phyloP scores from a whole-genome alignment of 2,113 vertebrate genomes.

The Dromiciops gliroides region DNA sequence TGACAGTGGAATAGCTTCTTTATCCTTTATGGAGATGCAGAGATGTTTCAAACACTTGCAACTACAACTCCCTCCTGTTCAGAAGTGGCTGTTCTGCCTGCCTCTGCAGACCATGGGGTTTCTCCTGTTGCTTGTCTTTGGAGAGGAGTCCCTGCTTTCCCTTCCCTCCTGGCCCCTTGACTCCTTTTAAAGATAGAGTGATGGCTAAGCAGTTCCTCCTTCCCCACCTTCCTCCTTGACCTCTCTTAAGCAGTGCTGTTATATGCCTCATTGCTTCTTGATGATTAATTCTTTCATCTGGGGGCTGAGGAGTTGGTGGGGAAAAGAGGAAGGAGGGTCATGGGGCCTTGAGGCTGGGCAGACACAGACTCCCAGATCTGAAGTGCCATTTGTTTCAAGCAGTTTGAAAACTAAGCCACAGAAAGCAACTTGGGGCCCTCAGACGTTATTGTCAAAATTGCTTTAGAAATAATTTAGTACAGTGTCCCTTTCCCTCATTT shows the following conservation, averaged over 20 bases:
- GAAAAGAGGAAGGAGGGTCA: background rate
- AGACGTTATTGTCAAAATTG: background rate
- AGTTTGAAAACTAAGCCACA: background rate
- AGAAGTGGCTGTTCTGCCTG: background rate
- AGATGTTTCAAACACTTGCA: background rate
- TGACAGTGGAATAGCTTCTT: background rate
- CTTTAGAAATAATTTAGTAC: background rate
- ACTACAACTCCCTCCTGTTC: background rate
- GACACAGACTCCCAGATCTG: background rate
- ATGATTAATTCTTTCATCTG: constrained; percentile 57
- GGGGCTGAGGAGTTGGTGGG: background rate
- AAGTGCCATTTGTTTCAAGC: background rate
- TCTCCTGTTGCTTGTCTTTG: background rate
- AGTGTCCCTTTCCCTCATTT: background rate
- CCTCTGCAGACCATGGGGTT: background rate
- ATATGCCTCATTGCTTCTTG: background rate
- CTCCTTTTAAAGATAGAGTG: background rate
- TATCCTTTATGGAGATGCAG: background rate
- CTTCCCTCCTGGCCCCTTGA: background rate
- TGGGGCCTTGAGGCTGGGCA: background rate
- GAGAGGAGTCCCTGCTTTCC: background rate
- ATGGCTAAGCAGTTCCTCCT: background rate
- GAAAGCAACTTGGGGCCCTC: background rate
- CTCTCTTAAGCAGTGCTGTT: background rate
- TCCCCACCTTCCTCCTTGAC: background rate